Conservation (phyloP, 2,797 vertebrate species). For the Peromyscus melanophrys region DNA sequence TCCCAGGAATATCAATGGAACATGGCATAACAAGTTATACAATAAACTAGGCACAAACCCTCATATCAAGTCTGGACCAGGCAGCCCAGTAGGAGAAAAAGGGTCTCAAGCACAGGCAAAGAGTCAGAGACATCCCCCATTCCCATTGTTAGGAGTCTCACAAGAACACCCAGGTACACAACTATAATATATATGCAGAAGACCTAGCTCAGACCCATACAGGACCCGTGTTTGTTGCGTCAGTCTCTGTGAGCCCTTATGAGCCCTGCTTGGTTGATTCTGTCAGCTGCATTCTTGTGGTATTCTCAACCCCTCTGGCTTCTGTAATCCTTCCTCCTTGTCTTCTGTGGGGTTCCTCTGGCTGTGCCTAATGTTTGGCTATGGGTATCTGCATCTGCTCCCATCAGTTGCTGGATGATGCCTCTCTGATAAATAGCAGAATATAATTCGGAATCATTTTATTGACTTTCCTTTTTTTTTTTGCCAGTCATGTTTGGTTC, state of each 20-base stretch:
- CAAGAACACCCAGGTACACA: neutral
- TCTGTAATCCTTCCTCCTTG: neutral
- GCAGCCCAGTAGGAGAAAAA: neutral
- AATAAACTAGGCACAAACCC: neutral
- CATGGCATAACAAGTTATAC: neutral
- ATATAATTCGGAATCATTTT: neutral
- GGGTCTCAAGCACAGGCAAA: neutral
- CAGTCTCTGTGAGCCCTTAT: neutral
- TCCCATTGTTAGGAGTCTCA: neutral
- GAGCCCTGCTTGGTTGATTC: neutral
- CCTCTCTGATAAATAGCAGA: neutral
- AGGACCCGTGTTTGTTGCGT: neutral
- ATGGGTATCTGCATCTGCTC: neutral
- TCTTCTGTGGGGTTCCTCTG: neutral
- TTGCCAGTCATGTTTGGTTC: neutral
- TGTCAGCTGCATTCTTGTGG: neutral
- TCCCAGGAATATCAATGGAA: neutral
- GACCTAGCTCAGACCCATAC: neutral
- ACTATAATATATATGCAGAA: neutral
- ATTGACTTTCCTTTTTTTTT: neutral
- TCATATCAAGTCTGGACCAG: neutral
- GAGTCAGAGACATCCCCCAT: neutral
- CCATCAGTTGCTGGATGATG: neutral
- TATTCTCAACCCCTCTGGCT: neutral
- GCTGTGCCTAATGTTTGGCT: neutral